A percentile compares a stretch with the other conserved stretches of the same genome.
Evolutionary conservation across 1,140 invertebrate species (phyloP).

Genomic region (Melanaphis sacchari): DNA sequence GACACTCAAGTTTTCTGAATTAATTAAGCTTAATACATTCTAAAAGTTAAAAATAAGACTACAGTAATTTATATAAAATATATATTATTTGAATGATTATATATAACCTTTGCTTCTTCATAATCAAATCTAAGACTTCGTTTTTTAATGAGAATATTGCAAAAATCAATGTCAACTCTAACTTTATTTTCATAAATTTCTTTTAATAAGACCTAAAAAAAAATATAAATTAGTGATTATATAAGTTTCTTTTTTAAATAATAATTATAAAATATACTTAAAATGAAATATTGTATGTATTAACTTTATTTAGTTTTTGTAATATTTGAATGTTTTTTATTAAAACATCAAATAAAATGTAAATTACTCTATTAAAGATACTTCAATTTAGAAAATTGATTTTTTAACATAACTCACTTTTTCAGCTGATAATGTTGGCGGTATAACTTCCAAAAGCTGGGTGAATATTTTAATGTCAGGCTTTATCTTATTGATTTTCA

Average conservation of each 20-base stretch:
- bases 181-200: slow-evolving; percentile 70
- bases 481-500: slow-evolving; percentile 71
- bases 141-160: slow-evolving; percentile 85
- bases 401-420: slow-evolving; percentile 63
- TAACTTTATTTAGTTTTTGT: neutral
- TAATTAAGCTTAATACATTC: slow-evolving; percentile 72
- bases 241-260: neutral
- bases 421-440: slow-evolving; percentile 72
- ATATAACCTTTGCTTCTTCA: slow-evolving; percentile 71
- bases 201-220: slow-evolving; percentile 67
- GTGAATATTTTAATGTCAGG: slow-evolving; percentile 84
- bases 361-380: neutral
- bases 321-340: no score
- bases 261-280: neutral
- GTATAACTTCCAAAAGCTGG: slow-evolving; percentile 76
- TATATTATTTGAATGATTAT: neutral
- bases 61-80: neutral
- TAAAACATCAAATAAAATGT: neutral
- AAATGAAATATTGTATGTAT: neutral
- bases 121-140: slow-evolving; percentile 73
- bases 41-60: slow-evolving; percentile 61
- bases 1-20: slow-evolving; percentile 68
- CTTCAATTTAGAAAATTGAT: neutral
- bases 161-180: slow-evolving; percentile 80
- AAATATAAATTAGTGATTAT: neutral